Conservation (phyloP, 30 jellyfish, hydroid and myxozoan genomes). For the Aurelia sp. region DNA sequence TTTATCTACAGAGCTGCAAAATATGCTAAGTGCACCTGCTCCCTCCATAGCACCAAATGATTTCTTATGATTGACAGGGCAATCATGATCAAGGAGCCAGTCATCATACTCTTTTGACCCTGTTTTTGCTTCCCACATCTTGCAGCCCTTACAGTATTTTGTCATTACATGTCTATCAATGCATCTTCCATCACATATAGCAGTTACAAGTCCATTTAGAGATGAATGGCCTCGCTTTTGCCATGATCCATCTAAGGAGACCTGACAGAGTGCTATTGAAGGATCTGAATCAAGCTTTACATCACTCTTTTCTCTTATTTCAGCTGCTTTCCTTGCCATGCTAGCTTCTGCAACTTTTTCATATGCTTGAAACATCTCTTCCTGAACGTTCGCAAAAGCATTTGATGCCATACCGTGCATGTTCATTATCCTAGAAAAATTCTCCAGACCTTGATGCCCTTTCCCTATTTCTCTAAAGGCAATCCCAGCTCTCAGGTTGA, state of each 20-base stretch:
- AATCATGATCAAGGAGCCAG: conserved; percentile 45
- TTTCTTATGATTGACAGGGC: conserved; percentile 24
- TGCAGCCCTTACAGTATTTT: no score
- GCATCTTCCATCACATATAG: conserved; percentile 5
- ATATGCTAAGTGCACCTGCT: conserved; percentile 38
- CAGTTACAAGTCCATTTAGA: conserved; percentile 5
- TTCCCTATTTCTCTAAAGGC: not conserved
- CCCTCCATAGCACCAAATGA: conserved; percentile 72
- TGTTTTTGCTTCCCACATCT: no score
- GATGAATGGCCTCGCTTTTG: conserved; percentile 36
- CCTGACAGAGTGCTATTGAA: conserved; percentile 11
- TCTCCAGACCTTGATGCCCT: conserved; percentile 30
- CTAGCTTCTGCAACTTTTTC: conserved; percentile 32
- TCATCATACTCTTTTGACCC: conserved; percentile 19
- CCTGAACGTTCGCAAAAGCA: conserved; percentile 2
- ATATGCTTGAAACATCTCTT: conserved; percentile 6
- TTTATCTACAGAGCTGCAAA: conserved; percentile 34
- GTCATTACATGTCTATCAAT: conserved; percentile 9
- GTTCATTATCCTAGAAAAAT: conserved; percentile 17
- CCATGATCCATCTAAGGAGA: conserved; percentile 26
- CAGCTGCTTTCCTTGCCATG: conserved; percentile 12
- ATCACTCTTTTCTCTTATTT: not conserved
- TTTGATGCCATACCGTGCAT: conserved; percentile 3
- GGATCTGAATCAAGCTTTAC: conserved; percentile 7
- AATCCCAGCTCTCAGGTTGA: no score